Conservation (phyloP, 2,113 vertebrate species). For the Polypterus bichir region DNA sequence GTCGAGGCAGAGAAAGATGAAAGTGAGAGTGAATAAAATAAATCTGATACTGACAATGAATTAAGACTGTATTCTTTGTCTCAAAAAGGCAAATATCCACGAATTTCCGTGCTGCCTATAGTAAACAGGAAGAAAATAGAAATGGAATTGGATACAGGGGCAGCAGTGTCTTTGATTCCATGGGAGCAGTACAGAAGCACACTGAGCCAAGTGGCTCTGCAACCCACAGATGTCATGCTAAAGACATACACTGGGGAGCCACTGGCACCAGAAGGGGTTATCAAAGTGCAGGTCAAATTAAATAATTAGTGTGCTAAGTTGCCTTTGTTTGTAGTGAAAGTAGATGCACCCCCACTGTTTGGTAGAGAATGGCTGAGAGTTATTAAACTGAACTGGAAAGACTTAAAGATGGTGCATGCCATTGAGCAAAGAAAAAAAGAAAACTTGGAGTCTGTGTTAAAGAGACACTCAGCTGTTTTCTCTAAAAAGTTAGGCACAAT, state of each 20-base stretch:
- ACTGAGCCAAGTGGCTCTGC: not conserved
- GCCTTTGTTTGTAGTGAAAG: not conserved
- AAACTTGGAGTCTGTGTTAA: too few relatives aligned
- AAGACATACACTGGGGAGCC: constrained; percentile 6
- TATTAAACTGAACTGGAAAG: too few relatives aligned
- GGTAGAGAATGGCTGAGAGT: not conserved
- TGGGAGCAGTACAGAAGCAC: not conserved
- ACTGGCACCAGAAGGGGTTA: constrained; percentile 5
- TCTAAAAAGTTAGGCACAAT: too few relatives aligned
- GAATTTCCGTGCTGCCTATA: not conserved
- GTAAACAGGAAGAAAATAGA: too few relatives aligned
- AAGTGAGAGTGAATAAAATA: too few relatives aligned
- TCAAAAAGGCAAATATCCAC: constrained; percentile 4
- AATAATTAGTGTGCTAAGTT: not conserved
- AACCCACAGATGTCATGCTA: constrained; percentile 3
- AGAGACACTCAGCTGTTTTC: too few relatives aligned
- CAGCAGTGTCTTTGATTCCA: constrained; percentile 1
- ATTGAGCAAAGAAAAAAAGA: too few relatives aligned
- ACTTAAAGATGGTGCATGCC: too few relatives aligned
- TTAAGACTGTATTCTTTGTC: constrained; percentile 1
- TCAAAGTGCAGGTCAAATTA: constrained; percentile 1
- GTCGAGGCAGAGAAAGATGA: too few relatives aligned
- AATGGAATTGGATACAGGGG: constrained; percentile 1
- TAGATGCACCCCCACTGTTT: constrained; percentile 6
- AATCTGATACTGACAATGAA: not conserved